Evolutionary conservation across 2,797 vertebrate species (phyloP).

Genomic region (Falco berigora): DNA sequence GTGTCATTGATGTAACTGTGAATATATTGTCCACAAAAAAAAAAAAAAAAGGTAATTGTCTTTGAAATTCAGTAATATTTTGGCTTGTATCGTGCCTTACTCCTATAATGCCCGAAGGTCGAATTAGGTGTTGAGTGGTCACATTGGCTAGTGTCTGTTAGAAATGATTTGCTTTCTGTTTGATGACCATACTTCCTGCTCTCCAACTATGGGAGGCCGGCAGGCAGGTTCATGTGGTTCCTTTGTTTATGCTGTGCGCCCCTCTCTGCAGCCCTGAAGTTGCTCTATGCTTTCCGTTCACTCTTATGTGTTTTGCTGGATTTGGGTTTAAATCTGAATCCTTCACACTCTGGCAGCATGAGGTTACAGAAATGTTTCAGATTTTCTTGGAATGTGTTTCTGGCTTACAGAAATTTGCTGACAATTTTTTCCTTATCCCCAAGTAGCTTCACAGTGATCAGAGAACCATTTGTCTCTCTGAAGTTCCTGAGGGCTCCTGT

Average conservation of each 20-base stretch:
- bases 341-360: background rate
- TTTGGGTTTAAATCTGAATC: background rate
- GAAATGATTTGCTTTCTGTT: background rate
- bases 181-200: background rate
- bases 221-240: background rate
- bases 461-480: background rate
- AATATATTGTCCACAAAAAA: background rate
- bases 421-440: background rate
- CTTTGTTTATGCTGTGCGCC: background rate
- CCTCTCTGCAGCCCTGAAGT: background rate
- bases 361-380: background rate
- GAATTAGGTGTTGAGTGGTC: background rate
- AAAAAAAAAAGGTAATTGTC: background rate
- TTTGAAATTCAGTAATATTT: background rate
- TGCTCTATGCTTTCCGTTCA: background rate
- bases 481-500: background rate
- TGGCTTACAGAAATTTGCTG: background rate
- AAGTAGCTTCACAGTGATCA: background rate
- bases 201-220: background rate
- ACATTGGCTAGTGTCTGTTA: background rate
- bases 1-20: background rate
- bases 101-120: background rate
- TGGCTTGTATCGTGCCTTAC: background rate
- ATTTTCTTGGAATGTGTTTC: background rate
- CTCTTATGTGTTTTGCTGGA: background rate